phyloP scores from a whole-genome alignment of 2,797 vertebrate species.

The Eurystomus glaucurus region DNA sequence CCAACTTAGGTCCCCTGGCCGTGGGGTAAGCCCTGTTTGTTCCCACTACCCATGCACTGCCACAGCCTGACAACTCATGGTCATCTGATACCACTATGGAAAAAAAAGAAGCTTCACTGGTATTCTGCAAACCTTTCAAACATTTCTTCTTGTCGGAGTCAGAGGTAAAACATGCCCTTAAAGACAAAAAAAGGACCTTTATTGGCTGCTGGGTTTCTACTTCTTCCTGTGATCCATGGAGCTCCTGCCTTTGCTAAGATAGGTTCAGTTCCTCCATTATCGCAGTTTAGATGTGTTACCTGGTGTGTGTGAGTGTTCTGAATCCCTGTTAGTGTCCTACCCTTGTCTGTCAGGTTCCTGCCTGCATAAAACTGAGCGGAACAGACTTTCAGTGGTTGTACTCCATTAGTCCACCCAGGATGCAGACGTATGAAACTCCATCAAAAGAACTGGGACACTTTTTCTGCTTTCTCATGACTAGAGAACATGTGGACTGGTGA shows the following conservation, averaged over 20 bases:
- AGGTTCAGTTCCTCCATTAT: not conserved
- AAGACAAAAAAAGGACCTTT: not conserved
- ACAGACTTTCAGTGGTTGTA: not conserved
- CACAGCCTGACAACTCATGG: not conserved
- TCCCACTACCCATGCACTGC: not conserved
- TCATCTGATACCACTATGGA: not conserved
- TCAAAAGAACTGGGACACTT: not conserved
- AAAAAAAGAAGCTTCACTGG: not conserved
- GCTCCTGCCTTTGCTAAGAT: not conserved
- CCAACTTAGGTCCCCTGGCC: rapidly evolving
- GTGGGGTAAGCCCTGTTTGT: not conserved
- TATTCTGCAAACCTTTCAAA: not conserved
- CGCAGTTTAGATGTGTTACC: not conserved
- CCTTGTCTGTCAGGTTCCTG: not conserved
- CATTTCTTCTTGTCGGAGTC: not conserved
- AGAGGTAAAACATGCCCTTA: not conserved
- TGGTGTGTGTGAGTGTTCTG: not conserved
- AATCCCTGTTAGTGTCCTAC: not conserved
- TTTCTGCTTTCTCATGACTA: not conserved
- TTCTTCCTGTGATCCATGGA: not conserved
- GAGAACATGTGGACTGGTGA: not conserved
- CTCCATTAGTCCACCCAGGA: not conserved
- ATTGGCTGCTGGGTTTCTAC: not conserved
- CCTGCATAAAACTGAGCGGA: not conserved
- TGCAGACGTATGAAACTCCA: not conserved